Percentiles rank a stretch among this genome's conserved stretches.
Conservation (phyloP, 2,113 vertebrate genomes). For the Anguilla rostrata region DNA sequence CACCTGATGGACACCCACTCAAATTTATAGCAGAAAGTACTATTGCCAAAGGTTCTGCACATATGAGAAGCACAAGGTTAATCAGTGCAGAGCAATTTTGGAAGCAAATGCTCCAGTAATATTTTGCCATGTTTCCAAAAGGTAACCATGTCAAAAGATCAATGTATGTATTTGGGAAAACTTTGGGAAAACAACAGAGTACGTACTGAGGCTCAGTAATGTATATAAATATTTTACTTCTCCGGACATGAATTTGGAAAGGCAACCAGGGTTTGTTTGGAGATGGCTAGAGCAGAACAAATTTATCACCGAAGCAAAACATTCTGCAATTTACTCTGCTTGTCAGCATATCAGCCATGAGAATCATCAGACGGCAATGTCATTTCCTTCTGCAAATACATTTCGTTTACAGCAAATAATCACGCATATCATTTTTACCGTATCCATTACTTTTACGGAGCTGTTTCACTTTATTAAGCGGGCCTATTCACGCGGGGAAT, state of each 20-base stretch:
- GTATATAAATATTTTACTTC: background rate
- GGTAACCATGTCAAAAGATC: conserved; percentile 10
- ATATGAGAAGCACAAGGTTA: background rate
- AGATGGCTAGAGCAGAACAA: conserved; percentile 24
- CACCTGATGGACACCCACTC: background rate
- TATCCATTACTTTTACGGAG: background rate
- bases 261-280: conserved; percentile 23
- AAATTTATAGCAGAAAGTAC: background rate
- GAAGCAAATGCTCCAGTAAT: background rate
- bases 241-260: conserved; percentile 14
- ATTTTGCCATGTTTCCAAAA: background rate
- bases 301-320: conserved; percentile 16
- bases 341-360: conserved; percentile 17
- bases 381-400: conserved; percentile 16
- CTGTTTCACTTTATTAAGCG: background rate
- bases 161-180: background rate
- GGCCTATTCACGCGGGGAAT: background rate
- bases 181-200: conserved; percentile 8
- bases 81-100: background rate
- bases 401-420: conserved; percentile 28
- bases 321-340: conserved; percentile 2
- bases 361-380: conserved; percentile 13
- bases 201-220: background rate
- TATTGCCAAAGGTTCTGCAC: background rate
- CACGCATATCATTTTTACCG: background rate